These are phyloP conservation scores for Hephaestus fuliginosus DNA, from an alignment of 2,797 vertebrate genomes.

Conservation along the genomic window DNA sequence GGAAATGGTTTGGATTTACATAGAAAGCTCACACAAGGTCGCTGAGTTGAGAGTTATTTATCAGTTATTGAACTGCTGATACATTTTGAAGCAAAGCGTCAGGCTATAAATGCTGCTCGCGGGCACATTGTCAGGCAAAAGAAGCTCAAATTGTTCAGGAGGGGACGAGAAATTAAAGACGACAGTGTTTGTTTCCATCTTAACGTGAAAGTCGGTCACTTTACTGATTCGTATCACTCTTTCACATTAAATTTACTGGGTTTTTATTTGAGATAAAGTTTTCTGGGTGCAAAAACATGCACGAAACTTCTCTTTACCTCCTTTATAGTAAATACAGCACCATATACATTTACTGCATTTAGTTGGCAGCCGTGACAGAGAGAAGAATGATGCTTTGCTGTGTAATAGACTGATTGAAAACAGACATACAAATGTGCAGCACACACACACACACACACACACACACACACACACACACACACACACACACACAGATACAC, in stretches of 20 bases:
- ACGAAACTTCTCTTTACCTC: not conserved
- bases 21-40: not conserved
- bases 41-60: not conserved
- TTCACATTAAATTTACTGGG: not conserved
- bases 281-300: slow-evolving; percentile 2
- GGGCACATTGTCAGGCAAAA: not conserved
- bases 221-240: not conserved
- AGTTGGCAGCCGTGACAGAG: slow-evolving; percentile 61
- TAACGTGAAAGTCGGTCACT: not conserved
- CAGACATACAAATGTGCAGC: slow-evolving; percentile 55
- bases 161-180: not conserved
- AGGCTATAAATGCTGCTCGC: not conserved
- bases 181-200: not conserved
- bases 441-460: not conserved
- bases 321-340: slow-evolving; percentile 25
- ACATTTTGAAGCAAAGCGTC: not conserved
- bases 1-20: not conserved
- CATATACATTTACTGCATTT: slow-evolving; percentile 43
- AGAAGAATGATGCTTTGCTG: slow-evolving; percentile 60
- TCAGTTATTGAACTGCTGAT: not conserved
- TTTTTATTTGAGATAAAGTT: not conserved
- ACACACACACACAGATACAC: slow-evolving; percentile 9
- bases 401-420: slow-evolving; percentile 71
- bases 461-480: no score
- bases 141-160: not conserved